Evolutionary conservation across 37 sponge, comb jelly and placozoan species (phyloP).

Genomic region (Dysidea cf. avara): DNA sequence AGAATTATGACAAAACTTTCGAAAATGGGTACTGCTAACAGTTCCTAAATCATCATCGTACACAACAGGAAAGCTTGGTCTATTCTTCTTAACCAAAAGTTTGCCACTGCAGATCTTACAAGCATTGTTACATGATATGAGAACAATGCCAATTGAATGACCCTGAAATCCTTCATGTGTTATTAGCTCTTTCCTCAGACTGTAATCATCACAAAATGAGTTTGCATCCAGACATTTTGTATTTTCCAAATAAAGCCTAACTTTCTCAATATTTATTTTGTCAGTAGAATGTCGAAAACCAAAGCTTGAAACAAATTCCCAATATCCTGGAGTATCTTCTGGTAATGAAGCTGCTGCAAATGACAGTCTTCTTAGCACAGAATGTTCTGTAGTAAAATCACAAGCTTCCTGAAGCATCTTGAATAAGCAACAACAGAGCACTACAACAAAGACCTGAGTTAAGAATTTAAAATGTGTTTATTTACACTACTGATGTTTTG

Average conservation of each 20-base stretch:
- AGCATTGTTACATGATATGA: constrained; percentile 2
- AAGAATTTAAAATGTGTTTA: no score
- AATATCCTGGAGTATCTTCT: constrained; percentile 1
- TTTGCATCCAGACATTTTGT: neutral
- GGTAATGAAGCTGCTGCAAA: neutral
- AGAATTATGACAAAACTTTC: constrained; percentile 7
- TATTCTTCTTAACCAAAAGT: neutral
- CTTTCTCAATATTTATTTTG: no score
- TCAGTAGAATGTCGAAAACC: no score
- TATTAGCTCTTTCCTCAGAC: no score
- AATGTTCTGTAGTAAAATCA: no score
- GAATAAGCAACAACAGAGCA: no score
- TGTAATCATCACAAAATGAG: neutral
- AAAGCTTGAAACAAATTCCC: no score
- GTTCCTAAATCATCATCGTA: neutral
- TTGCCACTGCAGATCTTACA: neutral
- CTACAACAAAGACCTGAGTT: no score
- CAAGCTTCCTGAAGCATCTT: no score
- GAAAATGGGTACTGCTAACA: neutral
- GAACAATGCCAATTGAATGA: constrained; percentile 9
- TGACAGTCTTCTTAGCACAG: constrained; percentile 2
- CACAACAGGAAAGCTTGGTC: constrained; percentile 1
- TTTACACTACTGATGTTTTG: no score
- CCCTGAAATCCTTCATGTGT: no score
- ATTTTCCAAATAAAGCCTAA: constrained; percentile 4